phyloP scores from a whole-genome alignment of 2,797 vertebrate species.

The Hypotaenidia philippensis region DNA sequence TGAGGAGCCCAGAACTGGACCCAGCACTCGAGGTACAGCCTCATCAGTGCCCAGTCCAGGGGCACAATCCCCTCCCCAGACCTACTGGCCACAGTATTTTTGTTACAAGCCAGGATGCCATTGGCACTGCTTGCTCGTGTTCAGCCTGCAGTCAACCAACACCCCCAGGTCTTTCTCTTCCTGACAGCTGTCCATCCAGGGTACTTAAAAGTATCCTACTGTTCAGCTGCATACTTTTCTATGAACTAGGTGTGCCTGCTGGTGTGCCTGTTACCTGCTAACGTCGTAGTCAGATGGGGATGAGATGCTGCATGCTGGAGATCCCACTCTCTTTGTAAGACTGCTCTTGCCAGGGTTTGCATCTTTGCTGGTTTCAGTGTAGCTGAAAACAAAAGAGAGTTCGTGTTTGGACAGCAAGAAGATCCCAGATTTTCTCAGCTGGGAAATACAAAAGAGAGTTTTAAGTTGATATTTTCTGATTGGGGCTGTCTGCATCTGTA shows the following conservation, averaged over 20 bases:
- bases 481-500: background rate
- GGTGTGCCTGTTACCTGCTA: background rate
- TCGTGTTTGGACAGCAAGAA: background rate
- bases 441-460: background rate
- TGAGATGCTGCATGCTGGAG: background rate
- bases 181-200: too few relatives aligned
- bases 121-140: too few relatives aligned
- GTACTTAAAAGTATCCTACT: background rate
- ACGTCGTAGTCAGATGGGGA: background rate
- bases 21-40: too few relatives aligned
- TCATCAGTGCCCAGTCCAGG: too few relatives aligned
- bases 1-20: too few relatives aligned
- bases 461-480: background rate
- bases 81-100: too few relatives aligned
- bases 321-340: background rate
- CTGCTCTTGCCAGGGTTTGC: background rate
- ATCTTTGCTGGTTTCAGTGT: background rate
- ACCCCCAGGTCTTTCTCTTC: too few relatives aligned
- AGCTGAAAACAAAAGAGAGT: background rate
- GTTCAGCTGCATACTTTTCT: background rate
- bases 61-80: too few relatives aligned
- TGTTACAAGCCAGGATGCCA: too few relatives aligned
- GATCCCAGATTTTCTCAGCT: background rate
- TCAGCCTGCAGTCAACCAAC: too few relatives aligned
- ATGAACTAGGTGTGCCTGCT: background rate